Base-by-base conservation (phyloP, 2,888 invertebrate genomes). In the Choreutis nemorana region DNA sequence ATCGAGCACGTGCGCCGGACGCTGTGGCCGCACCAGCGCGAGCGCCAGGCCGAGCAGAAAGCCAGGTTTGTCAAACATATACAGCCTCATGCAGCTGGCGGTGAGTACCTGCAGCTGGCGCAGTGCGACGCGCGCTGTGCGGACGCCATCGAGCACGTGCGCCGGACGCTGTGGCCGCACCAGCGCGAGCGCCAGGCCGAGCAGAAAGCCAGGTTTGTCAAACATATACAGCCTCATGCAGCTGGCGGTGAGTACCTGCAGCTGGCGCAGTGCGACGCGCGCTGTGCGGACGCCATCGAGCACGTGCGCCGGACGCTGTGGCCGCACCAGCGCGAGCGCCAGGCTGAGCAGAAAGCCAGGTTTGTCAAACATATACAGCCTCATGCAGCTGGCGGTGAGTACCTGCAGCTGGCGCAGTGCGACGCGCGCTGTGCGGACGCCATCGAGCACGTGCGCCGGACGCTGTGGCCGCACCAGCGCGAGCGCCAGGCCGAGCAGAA, bases 21-120 rank as follows among this genome's bases (percentile, higher is more conserved):
- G 37, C 70, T 94, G 34, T 92, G 93, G 92, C 94, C 94, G 29
- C 83, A 86, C 50, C 87, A 87, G 68, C 86, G 89, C 25, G 89
- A 91, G 59, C 82, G 86, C 7, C 90, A 91, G 60, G 86, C 90
- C 34, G 90, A 90, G 50, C 87, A 87, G 42, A 82, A 85, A 23
- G 83, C 82, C 1, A 59, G 84, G 61, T 84, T n/a, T n/a, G n/a
- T n/a, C n/a, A n/a, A n/a, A n/a, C n/a, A n/a, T n/a, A n/a, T n/a
- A n/a, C n/a, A n/a, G 0, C 88, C 93, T 0, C 88, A 86, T 63
- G 96, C 93, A 68, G 87, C 97, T 39, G 89, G 88, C 0, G 86
- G 87, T 46, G 75, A 96, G 34, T 71, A 97, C 35, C 86, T 87
- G 30, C 88, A 87, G 62, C 87, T 94, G 40, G 84, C 87, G 3